A percentile compares a stretch with the other conserved stretches of the same genome.
Evolutionary conservation across 2,113 vertebrate genomes (phyloP).

Genomic region (Eulemur rufifrons): DNA sequence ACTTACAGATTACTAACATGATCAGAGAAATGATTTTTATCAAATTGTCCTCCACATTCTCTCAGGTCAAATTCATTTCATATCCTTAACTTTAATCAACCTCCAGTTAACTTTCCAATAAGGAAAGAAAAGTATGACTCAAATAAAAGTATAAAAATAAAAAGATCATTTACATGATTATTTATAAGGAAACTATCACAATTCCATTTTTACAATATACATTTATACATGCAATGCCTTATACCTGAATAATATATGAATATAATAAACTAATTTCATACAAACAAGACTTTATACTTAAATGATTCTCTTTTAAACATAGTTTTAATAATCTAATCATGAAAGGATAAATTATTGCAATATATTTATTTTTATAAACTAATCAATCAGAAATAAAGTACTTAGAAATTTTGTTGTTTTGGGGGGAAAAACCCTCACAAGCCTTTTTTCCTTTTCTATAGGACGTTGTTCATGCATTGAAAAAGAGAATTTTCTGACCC

Average conservation of each 20-base stretch:
- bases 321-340: background rate
- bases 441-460: background rate
- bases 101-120: background rate
- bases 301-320: background rate
- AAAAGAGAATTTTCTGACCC: conserved; percentile 55
- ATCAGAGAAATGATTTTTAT: background rate
- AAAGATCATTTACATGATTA: background rate
- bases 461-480: background rate
- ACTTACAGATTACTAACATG: background rate
- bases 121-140: background rate
- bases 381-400: background rate
- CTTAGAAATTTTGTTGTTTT: background rate
- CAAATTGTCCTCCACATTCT: background rate
- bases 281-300: background rate
- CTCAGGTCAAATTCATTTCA: background rate
- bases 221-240: background rate
- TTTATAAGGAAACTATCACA: background rate
- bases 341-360: background rate
- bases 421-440: background rate
- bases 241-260: background rate
- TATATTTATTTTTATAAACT: background rate
- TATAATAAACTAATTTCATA: background rate
- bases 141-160: background rate
- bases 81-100: background rate
- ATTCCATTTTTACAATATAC: background rate